A percentile compares a stretch with the other conserved stretches of the same genome.
These are phyloP conservation scores for Drosophila willistoni DNA, from an alignment of 1,140 invertebrate species.

Conservation along the genomic window DNA sequence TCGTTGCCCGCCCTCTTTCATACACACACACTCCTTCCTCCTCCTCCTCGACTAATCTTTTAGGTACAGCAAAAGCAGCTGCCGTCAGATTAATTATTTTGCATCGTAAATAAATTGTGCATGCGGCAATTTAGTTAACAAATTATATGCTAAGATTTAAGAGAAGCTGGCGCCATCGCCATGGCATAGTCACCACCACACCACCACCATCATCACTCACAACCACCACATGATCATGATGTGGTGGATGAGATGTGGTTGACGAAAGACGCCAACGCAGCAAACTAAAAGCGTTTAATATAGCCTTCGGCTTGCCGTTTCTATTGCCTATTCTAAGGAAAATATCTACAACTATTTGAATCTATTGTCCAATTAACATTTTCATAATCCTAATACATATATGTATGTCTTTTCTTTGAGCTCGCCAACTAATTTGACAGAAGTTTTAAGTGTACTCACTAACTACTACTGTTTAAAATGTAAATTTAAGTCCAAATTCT, in stretches of 20 bases:
- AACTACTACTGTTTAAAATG: too few relatives aligned
- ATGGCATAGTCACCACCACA: not conserved
- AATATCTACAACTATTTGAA: not conserved
- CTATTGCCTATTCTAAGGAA: not conserved
- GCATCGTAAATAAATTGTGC: constrained; percentile 56
- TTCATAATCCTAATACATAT: too few relatives aligned
- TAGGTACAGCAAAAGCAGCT: not conserved
- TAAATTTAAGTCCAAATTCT: too few relatives aligned
- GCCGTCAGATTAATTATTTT: constrained; percentile 56
- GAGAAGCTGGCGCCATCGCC: constrained; percentile 51
- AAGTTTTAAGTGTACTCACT: too few relatives aligned
- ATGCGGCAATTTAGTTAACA: constrained; percentile 59
- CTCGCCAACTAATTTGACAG: too few relatives aligned
- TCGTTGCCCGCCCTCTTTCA: not conserved
- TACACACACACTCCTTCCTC: too few relatives aligned
- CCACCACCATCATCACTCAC: not conserved
- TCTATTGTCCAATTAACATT: too few relatives aligned
- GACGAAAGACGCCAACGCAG: constrained; percentile 5
- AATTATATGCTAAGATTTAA: constrained; percentile 57
- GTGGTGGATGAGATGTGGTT: constrained; percentile 6
- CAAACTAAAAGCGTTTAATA: not conserved
- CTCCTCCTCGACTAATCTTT: not conserved
- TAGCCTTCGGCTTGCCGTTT: not conserved
- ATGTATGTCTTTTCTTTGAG: too few relatives aligned
- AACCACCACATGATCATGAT: not conserved